Evolutionary conservation across 1,140 invertebrate genomes (phyloP).

Genomic region (Drosophila kurseongensis): DNA sequence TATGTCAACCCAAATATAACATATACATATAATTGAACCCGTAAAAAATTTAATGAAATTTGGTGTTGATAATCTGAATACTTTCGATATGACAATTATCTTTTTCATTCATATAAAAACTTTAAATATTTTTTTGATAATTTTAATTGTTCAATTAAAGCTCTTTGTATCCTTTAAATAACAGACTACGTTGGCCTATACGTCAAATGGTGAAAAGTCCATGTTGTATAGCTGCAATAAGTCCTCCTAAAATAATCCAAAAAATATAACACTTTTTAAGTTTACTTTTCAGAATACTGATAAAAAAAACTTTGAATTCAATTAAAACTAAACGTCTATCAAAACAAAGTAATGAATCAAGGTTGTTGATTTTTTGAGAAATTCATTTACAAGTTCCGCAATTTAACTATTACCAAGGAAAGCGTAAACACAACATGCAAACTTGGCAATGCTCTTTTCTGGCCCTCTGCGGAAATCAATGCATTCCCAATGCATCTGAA

Average conservation of each 20-base stretch:
- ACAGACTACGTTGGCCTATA: no score
- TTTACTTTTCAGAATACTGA: no score
- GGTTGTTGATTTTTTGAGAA: conserved; percentile 28
- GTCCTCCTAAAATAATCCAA: conserved; percentile 1
- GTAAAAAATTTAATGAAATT: not conserved
- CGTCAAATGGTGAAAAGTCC: not conserved
- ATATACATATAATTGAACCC: not conserved
- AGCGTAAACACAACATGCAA: conserved; percentile 22
- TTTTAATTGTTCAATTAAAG: not conserved
- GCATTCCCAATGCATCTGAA: conserved; percentile 43
- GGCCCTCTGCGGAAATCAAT: conserved; percentile 34
- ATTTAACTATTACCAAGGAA: conserved; percentile 49
- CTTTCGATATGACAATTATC: not conserved
- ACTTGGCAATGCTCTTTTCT: conserved; percentile 29
- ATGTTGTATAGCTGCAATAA: not conserved
- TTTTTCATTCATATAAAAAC: not conserved
- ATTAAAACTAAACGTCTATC: not conserved
- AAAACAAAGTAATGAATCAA: not conserved
- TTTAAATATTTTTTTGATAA: no score
- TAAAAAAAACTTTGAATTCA: not conserved
- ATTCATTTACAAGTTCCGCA: conserved; percentile 21
- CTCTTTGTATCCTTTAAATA: no score
- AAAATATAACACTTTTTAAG: no score
- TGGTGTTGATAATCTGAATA: not conserved
- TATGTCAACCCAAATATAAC: not conserved